These are phyloP conservation scores for Sula dactylatra DNA, from an alignment of 2,113 vertebrate genomes.

Conservation along the genomic window DNA sequence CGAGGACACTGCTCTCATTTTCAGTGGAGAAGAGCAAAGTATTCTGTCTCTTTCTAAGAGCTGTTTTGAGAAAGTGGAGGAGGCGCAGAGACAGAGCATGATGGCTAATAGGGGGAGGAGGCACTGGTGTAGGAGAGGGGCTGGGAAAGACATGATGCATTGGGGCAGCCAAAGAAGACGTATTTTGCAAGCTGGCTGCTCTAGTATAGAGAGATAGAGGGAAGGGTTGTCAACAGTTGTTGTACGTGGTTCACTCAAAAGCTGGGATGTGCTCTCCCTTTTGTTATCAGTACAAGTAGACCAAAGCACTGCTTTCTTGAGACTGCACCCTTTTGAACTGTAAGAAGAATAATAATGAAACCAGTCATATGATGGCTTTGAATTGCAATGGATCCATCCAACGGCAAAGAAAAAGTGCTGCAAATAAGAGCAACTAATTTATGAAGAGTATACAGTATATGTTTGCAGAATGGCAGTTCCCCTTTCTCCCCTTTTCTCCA, in stretches of 20 bases:
- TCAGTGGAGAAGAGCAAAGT: neutral
- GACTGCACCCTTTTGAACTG: neutral
- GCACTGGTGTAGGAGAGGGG: neutral
- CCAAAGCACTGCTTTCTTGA: neutral
- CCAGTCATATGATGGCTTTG: neutral
- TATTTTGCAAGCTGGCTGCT: neutral
- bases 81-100: neutral
- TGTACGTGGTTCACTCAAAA: neutral
- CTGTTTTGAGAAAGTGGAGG: neutral
- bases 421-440: neutral
- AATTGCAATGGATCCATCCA: neutral
- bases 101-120: neutral
- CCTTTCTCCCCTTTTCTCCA: neutral
- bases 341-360: neutral
- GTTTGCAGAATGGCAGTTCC: neutral
- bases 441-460: neutral
- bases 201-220: neutral
- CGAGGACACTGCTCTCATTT: fast-evolving
- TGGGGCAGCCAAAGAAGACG: neutral
- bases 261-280: neutral
- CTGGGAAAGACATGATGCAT: neutral
- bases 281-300: neutral
- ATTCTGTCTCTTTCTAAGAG: neutral
- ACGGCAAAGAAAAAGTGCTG: neutral
- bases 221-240: neutral